Evolutionary conservation across 2,113 vertebrate species (phyloP).

Genomic region (Enhydra lutris): DNA sequence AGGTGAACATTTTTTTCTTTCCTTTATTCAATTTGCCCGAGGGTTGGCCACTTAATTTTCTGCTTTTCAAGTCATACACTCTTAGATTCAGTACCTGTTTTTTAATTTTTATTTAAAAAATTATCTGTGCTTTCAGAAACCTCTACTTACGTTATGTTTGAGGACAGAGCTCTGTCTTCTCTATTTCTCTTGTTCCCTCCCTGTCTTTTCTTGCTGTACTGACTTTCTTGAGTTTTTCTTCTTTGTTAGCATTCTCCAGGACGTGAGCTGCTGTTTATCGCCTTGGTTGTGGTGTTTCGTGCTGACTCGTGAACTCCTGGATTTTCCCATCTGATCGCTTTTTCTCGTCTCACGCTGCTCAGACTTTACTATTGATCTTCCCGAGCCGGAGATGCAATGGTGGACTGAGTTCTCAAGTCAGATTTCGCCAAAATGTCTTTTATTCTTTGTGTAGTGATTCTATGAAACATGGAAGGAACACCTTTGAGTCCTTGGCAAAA

Average conservation of each 20-base stretch:
- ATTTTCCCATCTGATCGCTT: not conserved
- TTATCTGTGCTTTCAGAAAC: not conserved
- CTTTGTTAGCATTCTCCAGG: not conserved
- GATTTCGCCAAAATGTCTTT: not conserved
- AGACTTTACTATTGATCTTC: not conserved
- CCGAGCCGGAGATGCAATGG: rapidly evolving
- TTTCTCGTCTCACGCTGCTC: not conserved
- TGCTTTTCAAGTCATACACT: not conserved
- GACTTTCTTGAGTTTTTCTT: not conserved
- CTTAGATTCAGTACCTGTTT: not conserved
- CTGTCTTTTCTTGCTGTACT: not conserved
- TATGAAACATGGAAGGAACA: not conserved
- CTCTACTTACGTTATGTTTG: too few relatives aligned
- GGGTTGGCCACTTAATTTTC: not conserved
- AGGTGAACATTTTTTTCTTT: not conserved
- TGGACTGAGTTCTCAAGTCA: not conserved
- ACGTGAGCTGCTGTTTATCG: rapidly evolving
- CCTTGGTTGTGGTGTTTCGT: not conserved
- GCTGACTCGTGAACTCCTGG: not conserved
- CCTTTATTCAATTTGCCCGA: not conserved
- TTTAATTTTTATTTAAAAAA: not conserved
- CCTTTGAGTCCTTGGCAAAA: not conserved
- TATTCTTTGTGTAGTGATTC: not conserved
- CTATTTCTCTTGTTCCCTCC: not conserved
- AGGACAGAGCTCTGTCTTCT: not conserved